phyloP scores from a whole-genome alignment of 64 coral and sea anemone species.

The Astreopora myriophthalma region DNA sequence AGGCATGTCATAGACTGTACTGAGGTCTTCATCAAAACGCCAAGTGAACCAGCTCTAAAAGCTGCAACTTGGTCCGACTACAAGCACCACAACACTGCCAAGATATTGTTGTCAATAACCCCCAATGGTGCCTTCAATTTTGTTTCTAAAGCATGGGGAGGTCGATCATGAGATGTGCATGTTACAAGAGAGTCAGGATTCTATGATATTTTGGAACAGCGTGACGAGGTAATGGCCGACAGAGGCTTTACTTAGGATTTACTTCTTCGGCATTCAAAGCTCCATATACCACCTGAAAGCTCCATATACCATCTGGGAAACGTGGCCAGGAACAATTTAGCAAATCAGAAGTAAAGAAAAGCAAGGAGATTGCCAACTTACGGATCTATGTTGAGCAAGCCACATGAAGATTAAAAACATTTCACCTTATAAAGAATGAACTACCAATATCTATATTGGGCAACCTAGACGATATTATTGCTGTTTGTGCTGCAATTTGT shows the following conservation, averaged over 20 bases:
- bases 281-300: background rate
- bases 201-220: background rate
- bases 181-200: too few relatives aligned
- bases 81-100: too few relatives aligned
- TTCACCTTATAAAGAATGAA: too few relatives aligned
- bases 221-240: constrained; percentile 24
- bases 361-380: constrained; percentile 30
- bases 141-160: constrained; percentile 20
- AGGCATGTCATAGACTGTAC: constrained; percentile 51
- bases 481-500: too few relatives aligned
- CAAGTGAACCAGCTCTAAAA: constrained; percentile 19
- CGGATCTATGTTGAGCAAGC: constrained; percentile 63
- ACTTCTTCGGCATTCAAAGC: background rate
- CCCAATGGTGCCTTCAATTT: constrained; percentile 36
- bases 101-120: too few relatives aligned
- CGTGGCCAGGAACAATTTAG: constrained; percentile 58
- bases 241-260: background rate
- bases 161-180: too few relatives aligned
- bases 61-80: too few relatives aligned
- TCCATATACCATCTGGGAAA: background rate
- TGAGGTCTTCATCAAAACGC: constrained; percentile 40
- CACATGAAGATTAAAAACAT: constrained; percentile 36
- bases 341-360: constrained; percentile 48
- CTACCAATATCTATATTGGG: too few relatives aligned
- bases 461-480: too few relatives aligned